These are phyloP conservation scores for Corapipo altera DNA, from an alignment of 2,113 vertebrate genomes.

Conservation along the genomic window DNA sequence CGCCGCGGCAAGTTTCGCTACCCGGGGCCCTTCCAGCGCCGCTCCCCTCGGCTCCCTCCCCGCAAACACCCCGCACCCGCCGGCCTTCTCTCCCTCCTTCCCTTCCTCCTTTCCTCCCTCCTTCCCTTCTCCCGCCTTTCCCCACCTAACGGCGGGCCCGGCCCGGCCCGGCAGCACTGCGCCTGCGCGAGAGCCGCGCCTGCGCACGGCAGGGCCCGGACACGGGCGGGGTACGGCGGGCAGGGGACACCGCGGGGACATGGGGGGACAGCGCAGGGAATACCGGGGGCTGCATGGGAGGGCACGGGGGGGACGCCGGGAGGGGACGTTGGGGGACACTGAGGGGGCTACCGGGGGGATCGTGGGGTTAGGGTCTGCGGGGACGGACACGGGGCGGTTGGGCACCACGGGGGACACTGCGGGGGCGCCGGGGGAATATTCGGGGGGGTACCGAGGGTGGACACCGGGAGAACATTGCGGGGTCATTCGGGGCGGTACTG, in stretches of 20 bases:
- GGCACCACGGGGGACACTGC: no score
- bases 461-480: no score
- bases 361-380: no score
- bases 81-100: no score
- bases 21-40: background rate
- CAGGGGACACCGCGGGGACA: background rate
- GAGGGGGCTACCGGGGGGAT: no score
- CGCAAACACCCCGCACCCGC: no score
- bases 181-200: background rate
- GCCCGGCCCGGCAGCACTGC: background rate
- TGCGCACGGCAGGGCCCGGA: background rate
- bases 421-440: no score
- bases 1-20: background rate
- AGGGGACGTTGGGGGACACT: no score
- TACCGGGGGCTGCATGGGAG: fast-evolving
- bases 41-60: background rate
- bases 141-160: background rate
- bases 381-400: no score
- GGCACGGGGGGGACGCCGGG: no score
- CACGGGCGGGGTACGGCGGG: background rate
- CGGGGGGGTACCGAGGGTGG: no score
- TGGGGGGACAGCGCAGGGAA: background rate
- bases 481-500: background rate
- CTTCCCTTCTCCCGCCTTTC: background rate
- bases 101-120: background rate